Conservation (phyloP, 1,140 invertebrate species). For the Zaprionus davidi region DNA sequence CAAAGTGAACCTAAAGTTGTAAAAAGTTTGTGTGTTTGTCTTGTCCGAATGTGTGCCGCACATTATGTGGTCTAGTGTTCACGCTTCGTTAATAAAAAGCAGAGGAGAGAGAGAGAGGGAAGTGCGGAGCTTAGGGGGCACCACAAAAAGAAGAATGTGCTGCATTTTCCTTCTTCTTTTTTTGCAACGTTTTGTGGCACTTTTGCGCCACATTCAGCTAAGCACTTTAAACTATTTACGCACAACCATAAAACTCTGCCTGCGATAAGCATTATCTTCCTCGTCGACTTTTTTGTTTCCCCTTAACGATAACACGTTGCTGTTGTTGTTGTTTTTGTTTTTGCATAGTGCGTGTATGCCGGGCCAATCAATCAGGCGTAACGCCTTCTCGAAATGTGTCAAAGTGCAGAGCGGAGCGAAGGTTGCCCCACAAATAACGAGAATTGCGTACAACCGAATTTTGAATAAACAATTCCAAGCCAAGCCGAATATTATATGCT, state of each 20-base stretch:
- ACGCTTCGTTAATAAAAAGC: slow-evolving; percentile 68
- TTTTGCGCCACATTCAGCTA: slow-evolving; percentile 61
- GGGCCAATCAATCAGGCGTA: slow-evolving; percentile 58
- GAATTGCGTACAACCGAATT: not conserved
- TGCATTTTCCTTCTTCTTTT: slow-evolving; percentile 39
- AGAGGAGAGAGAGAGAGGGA: not conserved
- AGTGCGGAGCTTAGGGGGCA: not conserved
- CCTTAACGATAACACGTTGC: not conserved
- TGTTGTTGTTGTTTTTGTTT: slow-evolving; percentile 33
- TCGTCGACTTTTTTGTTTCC: not conserved
- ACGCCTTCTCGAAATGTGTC: slow-evolving; percentile 54
- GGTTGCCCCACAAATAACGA: slow-evolving; percentile 43
- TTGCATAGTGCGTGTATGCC: slow-evolving; percentile 25
- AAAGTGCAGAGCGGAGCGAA: slow-evolving; percentile 47
- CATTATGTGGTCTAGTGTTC: slow-evolving; percentile 82
- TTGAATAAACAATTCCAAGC: not conserved
- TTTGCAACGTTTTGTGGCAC: slow-evolving; percentile 25
- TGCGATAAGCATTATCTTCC: slow-evolving; percentile 72
- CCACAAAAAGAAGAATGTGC: slow-evolving; percentile 43
- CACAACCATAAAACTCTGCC: slow-evolving; percentile 58
- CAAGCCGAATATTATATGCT: not conserved
- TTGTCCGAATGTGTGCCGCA: slow-evolving; percentile 72
- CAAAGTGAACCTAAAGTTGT: slow-evolving; percentile 64
- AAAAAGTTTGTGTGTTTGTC: slow-evolving; percentile 33
- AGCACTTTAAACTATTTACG: slow-evolving; percentile 64